phyloP scores from a whole-genome alignment of 2,113 vertebrate species.

The Numida meleagris region DNA sequence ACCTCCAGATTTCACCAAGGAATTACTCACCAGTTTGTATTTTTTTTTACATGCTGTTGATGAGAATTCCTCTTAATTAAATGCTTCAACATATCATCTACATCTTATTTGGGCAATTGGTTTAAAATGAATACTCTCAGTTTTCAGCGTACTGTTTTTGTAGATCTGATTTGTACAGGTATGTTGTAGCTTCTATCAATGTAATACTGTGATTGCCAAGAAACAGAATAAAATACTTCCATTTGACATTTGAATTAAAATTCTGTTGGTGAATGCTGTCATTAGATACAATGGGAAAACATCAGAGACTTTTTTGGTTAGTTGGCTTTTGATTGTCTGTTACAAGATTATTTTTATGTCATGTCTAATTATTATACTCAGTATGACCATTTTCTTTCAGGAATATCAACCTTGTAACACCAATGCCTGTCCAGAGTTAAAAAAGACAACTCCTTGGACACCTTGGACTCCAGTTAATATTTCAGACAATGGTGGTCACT shows the following conservation, averaged over 20 bases:
- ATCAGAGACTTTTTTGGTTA: conserved; percentile 42
- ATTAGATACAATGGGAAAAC: background rate
- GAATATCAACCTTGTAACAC: conserved; percentile 96
- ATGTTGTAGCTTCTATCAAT: background rate
- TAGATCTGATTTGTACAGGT: background rate
- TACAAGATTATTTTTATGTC: background rate
- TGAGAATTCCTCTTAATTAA: background rate
- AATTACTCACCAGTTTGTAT: background rate
- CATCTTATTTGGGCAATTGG: background rate
- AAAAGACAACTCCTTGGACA: conserved; percentile 97
- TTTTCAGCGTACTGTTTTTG: background rate
- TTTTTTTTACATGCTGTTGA: background rate
- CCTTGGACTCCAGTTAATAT: conserved; percentile 98
- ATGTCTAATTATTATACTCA: background rate
- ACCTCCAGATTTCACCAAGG: background rate
- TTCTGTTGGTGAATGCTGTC: background rate
- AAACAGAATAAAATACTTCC: background rate
- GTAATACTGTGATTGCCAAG: background rate
- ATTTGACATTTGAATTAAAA: background rate
- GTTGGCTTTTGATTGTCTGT: background rate
- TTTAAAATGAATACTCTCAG: background rate
- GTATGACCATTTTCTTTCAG: conserved; percentile 62
- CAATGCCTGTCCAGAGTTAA: conserved; percentile 90
- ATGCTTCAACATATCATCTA: background rate
- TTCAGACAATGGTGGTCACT: conserved; percentile 95